Evolutionary conservation across 35 echinoderm and acorn worm species (phyloP).

Genomic region (Lytechinus pictus): DNA sequence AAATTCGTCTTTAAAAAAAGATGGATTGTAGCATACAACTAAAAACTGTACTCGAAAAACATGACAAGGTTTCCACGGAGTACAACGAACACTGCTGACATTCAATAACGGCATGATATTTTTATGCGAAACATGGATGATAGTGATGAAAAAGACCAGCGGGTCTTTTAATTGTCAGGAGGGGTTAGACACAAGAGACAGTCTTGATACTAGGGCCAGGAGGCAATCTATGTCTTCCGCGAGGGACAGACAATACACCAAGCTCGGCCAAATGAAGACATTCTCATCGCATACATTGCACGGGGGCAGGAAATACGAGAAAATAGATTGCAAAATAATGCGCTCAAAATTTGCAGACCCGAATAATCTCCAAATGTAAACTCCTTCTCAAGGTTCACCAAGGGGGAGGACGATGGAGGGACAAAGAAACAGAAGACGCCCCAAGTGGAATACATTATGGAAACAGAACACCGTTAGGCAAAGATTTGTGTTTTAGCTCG

Average conservation of each 20-base stretch:
- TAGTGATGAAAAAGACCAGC: background rate
- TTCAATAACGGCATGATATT: background rate
- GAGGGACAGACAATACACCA: background rate
- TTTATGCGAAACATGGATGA: background rate
- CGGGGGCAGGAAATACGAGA: background rate
- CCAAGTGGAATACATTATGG: background rate
- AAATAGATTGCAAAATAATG: conserved; percentile 16
- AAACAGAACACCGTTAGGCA: conserved; percentile 1
- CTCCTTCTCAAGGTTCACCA: background rate
- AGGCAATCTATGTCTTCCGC: background rate
- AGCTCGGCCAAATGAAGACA: background rate
- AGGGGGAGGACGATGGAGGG: background rate
- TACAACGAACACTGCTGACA: background rate
- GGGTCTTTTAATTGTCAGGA: background rate
- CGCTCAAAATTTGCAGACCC: background rate
- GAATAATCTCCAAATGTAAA: background rate
- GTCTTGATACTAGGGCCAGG: background rate
- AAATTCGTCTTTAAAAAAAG: too few species aligned
- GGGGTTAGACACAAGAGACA: background rate
- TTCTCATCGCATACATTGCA: background rate
- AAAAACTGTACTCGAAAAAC: too few species aligned
- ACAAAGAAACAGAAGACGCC: background rate
- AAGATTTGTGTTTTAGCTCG: background rate
- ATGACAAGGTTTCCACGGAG: too few species aligned
- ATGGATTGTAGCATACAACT: too few species aligned